Conservation (phyloP, 2,888 invertebrate species). For the Zele albiditarsus region DNA sequence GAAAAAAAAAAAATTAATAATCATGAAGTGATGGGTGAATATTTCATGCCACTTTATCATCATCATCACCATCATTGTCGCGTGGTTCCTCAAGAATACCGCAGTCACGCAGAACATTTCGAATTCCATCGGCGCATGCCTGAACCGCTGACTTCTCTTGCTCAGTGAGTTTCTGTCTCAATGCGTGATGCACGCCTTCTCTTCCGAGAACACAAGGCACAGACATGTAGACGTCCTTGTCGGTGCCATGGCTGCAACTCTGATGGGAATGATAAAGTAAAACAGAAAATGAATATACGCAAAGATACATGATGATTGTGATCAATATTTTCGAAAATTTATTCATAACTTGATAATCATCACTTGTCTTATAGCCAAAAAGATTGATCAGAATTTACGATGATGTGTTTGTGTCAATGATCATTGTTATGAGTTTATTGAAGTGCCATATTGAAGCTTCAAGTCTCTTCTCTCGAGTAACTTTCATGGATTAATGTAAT, state of each 20-base stretch:
- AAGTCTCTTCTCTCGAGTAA: conserved; percentile 5
- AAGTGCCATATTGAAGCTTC: too few species aligned
- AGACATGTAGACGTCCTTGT: conserved; percentile 77
- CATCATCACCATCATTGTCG: conserved; percentile 43
- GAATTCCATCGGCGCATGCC: conserved; percentile 63
- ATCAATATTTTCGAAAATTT: not conserved
- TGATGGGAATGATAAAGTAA: conserved; percentile 41
- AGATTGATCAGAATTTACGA: too few species aligned
- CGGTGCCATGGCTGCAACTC: conserved; percentile 73
- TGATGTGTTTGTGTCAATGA: too few species aligned
- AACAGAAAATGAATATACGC: conserved; percentile 21
- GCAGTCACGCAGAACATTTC: conserved; percentile 61
- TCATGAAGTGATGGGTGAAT: not conserved
- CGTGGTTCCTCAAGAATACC: conserved; percentile 62
- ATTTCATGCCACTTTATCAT: conserved; percentile 24
- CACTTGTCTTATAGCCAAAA: too few species aligned
- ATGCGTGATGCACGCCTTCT: conserved; percentile 73
- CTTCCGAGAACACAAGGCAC: conserved; percentile 75
- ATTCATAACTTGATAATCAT: too few species aligned
- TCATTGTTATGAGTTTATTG: too few species aligned
- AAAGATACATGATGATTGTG: conserved; percentile 8
- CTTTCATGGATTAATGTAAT: conserved; percentile 31
- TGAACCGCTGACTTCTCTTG: conserved; percentile 63
- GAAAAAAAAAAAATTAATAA: not conserved
- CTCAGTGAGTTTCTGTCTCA: conserved; percentile 73